Evolutionary conservation across 2,888 invertebrate genomes (phyloP).

Genomic region (Sycophila texana): DNA sequence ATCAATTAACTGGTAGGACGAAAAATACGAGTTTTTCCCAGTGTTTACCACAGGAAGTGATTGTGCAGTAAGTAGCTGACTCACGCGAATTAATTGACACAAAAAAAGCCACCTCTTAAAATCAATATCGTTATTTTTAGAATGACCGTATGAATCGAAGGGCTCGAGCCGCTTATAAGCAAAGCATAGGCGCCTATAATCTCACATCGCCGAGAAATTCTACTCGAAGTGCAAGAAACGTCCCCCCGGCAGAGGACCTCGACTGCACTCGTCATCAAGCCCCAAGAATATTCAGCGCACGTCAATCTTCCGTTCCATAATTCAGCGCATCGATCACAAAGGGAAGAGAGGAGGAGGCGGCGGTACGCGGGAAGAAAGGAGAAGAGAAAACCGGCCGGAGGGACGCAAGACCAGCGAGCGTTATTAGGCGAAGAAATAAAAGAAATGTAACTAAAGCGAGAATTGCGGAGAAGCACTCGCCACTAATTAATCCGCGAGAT

Average conservation of each 20-base stretch:
- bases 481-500: slow-evolving; percentile 33
- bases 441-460: neutral
- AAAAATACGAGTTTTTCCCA: no score
- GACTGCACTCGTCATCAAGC: neutral
- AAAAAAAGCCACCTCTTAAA: no score
- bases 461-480: neutral
- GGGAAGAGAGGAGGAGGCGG: neutral
- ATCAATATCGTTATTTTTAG: no score
- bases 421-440: neutral
- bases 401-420: no score
- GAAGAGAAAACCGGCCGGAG: neutral
- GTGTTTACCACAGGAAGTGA: no score
- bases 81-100: no score
- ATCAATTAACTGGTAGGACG: no score
- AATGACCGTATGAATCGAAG: no score
- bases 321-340: slow-evolving; percentile 35
- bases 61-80: no score
- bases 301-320: slow-evolving; percentile 31
- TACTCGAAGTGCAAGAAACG: neutral
- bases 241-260: slow-evolving; percentile 7
- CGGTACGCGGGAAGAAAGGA: neutral
- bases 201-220: neutral
- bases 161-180: neutral
- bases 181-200: no score
- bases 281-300: slow-evolving; percentile 14